Percentiles rank a stretch among this genome's conserved stretches.
Conservation (phyloP, 2,888 invertebrate species). For the Ypsolopha sequella region DNA sequence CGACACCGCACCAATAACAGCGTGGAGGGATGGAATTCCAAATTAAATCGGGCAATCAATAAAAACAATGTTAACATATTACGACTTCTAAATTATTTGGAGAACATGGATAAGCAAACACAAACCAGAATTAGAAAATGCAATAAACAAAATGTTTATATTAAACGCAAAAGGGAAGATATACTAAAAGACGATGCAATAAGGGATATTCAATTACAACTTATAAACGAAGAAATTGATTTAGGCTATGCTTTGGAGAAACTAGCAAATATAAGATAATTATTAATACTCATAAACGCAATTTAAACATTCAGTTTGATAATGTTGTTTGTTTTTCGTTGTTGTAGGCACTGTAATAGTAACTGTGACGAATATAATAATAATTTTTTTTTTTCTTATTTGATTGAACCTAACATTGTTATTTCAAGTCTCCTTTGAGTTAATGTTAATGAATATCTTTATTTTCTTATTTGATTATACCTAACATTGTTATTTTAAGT, state of each 20-base stretch:
- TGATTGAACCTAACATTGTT: too few species aligned
- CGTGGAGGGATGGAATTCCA: constrained; percentile 6
- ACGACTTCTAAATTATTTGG: constrained; percentile 6
- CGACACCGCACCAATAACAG: constrained; percentile 5
- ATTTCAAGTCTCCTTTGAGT: too few species aligned
- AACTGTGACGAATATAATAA: too few species aligned
- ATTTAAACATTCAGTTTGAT: background rate
- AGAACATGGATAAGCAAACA: constrained; percentile 4
- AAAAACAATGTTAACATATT: constrained; percentile 5
- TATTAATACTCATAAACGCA: background rate
- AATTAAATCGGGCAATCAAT: constrained; percentile 4
- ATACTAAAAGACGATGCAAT: constrained; percentile 2
- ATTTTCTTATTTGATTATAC: too few species aligned
- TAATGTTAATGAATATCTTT: too few species aligned
- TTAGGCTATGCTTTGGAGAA: constrained; percentile 3
- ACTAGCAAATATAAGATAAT: constrained; percentile 3
- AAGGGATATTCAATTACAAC: constrained; percentile 3
- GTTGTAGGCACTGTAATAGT: background rate
- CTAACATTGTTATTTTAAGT: too few species aligned
- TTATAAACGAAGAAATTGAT: constrained; percentile 3
- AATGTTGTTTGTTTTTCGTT: background rate
- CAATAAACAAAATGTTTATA: constrained; percentile 2
- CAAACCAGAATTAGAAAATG: constrained; percentile 3
- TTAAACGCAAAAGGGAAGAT: constrained; percentile 3
- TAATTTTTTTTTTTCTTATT: too few species aligned